Evolutionary conservation across 2,797 vertebrate species (phyloP).

Genomic region (Acipenser transmontanus): DNA sequence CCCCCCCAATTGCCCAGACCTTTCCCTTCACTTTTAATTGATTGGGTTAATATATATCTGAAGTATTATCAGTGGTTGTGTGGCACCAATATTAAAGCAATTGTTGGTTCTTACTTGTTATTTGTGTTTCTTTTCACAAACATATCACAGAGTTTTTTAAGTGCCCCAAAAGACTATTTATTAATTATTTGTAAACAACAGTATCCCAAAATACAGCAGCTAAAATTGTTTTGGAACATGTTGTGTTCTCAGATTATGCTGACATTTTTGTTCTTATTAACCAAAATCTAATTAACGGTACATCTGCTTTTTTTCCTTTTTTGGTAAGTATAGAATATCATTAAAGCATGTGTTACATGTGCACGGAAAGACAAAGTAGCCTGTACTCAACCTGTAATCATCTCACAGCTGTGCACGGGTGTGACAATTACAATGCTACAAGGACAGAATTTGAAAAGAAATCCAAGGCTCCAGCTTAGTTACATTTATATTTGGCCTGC

Average conservation of each 20-base stretch:
- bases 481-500: no score
- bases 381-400: no score
- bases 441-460: no score
- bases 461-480: no score
- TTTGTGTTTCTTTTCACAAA: slow-evolving; percentile 38
- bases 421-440: no score
- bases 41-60: slow-evolving; percentile 62
- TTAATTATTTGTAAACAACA: slow-evolving; percentile 60
- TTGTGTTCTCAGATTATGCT: background rate
- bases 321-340: no score
- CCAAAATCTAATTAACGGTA: no score
- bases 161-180: slow-evolving; percentile 53
- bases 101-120: slow-evolving; percentile 43
- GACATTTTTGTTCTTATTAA: no score
- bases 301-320: no score
- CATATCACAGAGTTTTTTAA: slow-evolving; percentile 35
- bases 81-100: slow-evolving; percentile 52
- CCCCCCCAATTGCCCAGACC: slow-evolving; percentile 44
- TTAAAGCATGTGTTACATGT: no score
- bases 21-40: slow-evolving; percentile 52
- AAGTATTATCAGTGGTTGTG: slow-evolving; percentile 44
- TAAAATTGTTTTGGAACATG: slow-evolving; percentile 4
- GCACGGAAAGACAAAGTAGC: no score
- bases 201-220: background rate
- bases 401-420: no score